These are phyloP conservation scores for Oppia nitens DNA, from an alignment of 1,140 invertebrate genomes.

Conservation along the genomic window DNA sequence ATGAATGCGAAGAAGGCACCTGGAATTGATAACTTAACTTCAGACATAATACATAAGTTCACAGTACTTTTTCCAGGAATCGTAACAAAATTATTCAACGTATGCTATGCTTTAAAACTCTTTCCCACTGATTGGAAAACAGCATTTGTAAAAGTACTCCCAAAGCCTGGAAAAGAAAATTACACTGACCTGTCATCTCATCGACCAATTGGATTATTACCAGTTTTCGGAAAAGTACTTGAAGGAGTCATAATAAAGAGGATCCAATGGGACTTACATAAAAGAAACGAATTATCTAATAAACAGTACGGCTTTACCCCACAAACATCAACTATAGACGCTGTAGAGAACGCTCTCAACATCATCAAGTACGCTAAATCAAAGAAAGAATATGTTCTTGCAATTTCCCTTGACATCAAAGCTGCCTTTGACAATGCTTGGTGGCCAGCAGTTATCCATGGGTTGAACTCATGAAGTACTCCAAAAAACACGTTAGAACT, in stretches of 20 bases:
- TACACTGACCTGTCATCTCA: not conserved
- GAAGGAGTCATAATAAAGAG: not conserved
- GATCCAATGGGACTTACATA: not conserved
- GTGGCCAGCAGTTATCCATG: constrained; percentile 1
- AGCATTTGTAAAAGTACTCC: not conserved
- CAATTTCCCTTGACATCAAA: constrained; percentile 1
- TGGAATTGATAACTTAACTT: not conserved
- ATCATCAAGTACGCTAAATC: not conserved
- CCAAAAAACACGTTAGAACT: not conserved
- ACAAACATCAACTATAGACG: not conserved
- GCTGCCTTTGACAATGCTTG: constrained; percentile 10
- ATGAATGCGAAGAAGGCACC: not conserved
- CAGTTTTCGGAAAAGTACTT: constrained; percentile 4
- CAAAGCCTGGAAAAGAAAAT: constrained; percentile 2
- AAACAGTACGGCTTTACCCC: not conserved
- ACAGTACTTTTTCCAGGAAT: not conserved
- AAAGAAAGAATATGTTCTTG: not conserved
- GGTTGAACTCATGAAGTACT: not conserved
- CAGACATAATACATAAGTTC: not conserved
- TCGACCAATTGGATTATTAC: constrained; percentile 1
- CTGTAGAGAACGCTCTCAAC: not conserved
- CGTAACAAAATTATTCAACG: not conserved
- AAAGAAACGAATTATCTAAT: not conserved
- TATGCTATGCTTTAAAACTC: not conserved
- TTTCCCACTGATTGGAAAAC: not conserved